Percentiles rank a stretch among this genome's conserved stretches.
These are phyloP conservation scores for Stenotaenia linearis DNA, from an alignment of 2,888 invertebrate species.

Conservation along the genomic window DNA sequence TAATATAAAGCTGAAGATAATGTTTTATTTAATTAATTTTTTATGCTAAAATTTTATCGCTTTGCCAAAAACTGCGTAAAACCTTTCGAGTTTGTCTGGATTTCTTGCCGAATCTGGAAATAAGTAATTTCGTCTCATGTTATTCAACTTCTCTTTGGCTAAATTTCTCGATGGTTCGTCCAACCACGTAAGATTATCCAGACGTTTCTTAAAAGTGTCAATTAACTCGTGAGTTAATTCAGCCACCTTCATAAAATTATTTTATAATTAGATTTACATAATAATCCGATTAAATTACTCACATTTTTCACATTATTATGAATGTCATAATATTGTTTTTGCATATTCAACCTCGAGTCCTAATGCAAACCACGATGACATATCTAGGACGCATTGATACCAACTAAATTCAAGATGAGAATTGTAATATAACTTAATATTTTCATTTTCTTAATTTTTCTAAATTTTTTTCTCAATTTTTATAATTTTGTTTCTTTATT, in stretches of 20 bases:
- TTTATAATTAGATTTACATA: neutral
- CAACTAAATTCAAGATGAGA: too few species aligned
- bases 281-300: neutral
- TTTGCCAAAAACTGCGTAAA: neutral
- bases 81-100: slow-evolving; percentile 69
- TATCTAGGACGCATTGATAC: too few species aligned
- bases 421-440: too few species aligned
- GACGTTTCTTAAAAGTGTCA: slow-evolving; percentile 78
- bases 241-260: slow-evolving; percentile 61
- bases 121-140: neutral
- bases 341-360: too few species aligned
- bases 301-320: neutral
- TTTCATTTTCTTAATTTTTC: too few species aligned
- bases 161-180: slow-evolving; percentile 76
- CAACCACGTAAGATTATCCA: slow-evolving; percentile 89
- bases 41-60: too few species aligned
- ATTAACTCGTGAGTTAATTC: slow-evolving; percentile 87
- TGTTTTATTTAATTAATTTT: too few species aligned
- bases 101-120: slow-evolving; percentile 56
- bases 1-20: too few species aligned
- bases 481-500: too few species aligned
- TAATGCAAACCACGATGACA: too few species aligned
- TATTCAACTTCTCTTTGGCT: slow-evolving; percentile 67
- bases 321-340: neutral
- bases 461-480: too few species aligned